Evolutionary conservation across 2,113 vertebrate species (phyloP), one percentile per base, ranked within the genome.

Genomic region (Apeltes quadracus): DNA sequence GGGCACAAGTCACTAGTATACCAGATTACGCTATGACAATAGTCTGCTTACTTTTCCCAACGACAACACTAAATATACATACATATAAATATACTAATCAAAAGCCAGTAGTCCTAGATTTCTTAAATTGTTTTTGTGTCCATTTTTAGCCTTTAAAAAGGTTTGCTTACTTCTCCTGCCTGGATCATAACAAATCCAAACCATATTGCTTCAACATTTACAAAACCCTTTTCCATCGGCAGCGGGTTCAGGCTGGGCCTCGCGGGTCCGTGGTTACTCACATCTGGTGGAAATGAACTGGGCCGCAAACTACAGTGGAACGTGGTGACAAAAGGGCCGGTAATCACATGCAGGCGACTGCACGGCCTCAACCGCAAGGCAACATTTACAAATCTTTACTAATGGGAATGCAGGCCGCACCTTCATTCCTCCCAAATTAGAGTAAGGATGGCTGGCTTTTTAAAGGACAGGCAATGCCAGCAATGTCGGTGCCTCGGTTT

Each of bases 341-440:
- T 72, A 59, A 84, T 77, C 62, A 55, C 39, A 78, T 53, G 46
- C 67, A 57, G 58, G 53, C 75, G 62, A 72, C 43, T 14, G 32
- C 61, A 44, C 55, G 38, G 78, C 62, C 55, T 41, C 25, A 6
- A 65, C 68, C 71, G 4, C 63, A 51, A 54, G 57, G 70, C 66
- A 22, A 58, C 80, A 80, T 76, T 73, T 57, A 83, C 85, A 88
- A 79, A 86, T 82, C 72, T 81, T 82, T 76, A 74, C 84, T 88
- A 90, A 86, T 88, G 82, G 78, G 78, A 83, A 79, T 38, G 64
- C 71, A 74, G 68, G 85, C 84, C 84, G 86, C 85, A 81, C 90
- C 83, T 86, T 90, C 85, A 91, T 89, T 91, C 88, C 83, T 86
- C 83, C 79, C 63, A 61, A 90, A 89, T 88, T 88, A 90, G 89